phyloP scores from a whole-genome alignment of 2,797 vertebrate species.

The Eupleurogrammus muticus region DNA sequence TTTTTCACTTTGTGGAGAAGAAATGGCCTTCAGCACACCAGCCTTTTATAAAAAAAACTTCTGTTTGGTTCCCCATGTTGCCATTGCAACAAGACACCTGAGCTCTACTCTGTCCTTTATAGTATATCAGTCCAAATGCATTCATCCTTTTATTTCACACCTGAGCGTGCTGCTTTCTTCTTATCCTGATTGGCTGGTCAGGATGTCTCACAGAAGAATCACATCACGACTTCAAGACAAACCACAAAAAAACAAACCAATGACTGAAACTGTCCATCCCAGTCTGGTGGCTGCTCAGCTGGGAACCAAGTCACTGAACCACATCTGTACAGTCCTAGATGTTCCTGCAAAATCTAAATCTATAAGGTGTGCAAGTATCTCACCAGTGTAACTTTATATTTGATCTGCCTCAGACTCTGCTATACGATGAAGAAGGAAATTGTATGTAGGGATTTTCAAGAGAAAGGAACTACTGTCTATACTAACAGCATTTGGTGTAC shows the following conservation, averaged over 20 bases:
- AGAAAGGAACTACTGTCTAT: conserved; percentile 34
- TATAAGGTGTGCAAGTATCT: not conserved
- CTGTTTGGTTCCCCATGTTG: not conserved
- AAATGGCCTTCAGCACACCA: too few relatives aligned
- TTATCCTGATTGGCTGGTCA: conserved; percentile 84
- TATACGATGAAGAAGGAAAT: conserved; percentile 17
- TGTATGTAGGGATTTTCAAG: conserved; percentile 22
- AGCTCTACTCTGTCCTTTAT: conserved; percentile 6
- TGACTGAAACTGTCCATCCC: conserved; percentile 33
- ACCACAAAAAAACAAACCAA: not conserved
- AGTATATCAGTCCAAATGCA: conserved; percentile 18
- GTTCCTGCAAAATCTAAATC: not conserved
- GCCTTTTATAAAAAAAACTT: not conserved
- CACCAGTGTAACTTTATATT: conserved; percentile 8
- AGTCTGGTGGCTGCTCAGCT: conserved; percentile 70
- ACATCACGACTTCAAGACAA: conserved; percentile 27
- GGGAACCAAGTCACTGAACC: conserved; percentile 30
- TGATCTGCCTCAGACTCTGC: conserved; percentile 27
- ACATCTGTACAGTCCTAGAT: not conserved
- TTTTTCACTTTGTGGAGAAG: not conserved
- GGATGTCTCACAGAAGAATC: conserved; percentile 72
- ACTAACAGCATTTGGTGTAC: conserved; percentile 31
- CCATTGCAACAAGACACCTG: not conserved
- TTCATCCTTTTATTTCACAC: not conserved
- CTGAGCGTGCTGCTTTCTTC: conserved; percentile 52